Base-by-base conservation (phyloP, 2,797 vertebrate genomes). In the Botia almorhae region DNA sequence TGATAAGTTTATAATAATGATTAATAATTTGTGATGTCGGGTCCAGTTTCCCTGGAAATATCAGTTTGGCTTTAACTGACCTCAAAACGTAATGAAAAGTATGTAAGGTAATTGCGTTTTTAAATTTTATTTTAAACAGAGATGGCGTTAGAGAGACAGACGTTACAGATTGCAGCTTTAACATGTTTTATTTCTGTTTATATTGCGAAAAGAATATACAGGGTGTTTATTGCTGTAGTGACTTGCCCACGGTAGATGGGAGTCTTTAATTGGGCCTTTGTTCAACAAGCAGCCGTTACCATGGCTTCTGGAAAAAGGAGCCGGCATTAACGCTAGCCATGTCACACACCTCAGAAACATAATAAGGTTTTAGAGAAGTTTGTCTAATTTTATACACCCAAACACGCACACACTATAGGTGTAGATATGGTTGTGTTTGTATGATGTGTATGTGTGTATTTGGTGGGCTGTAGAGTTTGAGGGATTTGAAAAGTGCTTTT, bases 201-300 rank as follows among this genome's bases (percentile, higher is more conserved):
- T 36, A 14, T 48, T 6, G 13, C 7, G 39, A 50, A 7, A 50
- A 23, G 55, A 50, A 58, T 33, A 33, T 46, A 60, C 26, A 67
- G 83, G 68, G 71, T 82, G 82, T 89, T 90, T 92, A 89, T 91
- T 92, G 75, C 33, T 23, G 29, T 58, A 51, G 19, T 61, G 76
- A 82, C 69, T 69, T 74, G 56, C 80, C 21, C 72, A 69, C 64
- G 68, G 29, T 70, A 58, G 72, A 78, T 69, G 60, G 76, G 61
- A 53, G 71, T 74, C 39, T 85, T 80, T 83, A 85, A 85, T 84
- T 82, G 80, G 76, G 74, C 75, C 33, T 81, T 81, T 83, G 67
- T 82, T 83, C 82, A 39, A 74, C 80, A 82, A 82, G 80, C 82
- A 80, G 80, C 73, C 8, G 80, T 86, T 84, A 65, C 82, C 80